phyloP scores from a whole-genome alignment of 2,113 vertebrate species.

The Sitta europaea region DNA sequence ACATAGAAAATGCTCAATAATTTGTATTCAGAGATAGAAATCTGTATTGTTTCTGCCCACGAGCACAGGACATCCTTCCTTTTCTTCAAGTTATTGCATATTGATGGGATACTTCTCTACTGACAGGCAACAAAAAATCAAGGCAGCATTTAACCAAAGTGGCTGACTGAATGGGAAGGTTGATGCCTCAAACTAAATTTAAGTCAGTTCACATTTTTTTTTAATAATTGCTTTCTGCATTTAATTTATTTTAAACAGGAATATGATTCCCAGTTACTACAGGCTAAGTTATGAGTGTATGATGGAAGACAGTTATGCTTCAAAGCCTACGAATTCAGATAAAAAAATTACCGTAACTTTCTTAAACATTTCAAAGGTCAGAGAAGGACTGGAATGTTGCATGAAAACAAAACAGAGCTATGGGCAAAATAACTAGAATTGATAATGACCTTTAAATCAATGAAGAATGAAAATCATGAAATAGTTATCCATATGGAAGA shows the following conservation, averaged over 20 bases:
- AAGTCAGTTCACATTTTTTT: conserved; percentile 56
- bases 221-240: conserved; percentile 48
- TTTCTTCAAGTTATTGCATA: conserved; percentile 46
- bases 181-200: conserved; percentile 54
- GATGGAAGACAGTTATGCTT: conserved; percentile 41
- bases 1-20: conserved; percentile 1
- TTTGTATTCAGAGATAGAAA: conserved; percentile 46
- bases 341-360: conserved; percentile 61
- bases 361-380: conserved; percentile 65
- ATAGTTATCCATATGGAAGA: conserved; percentile 17
- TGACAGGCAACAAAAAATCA: conserved; percentile 37
- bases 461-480: conserved; percentile 53
- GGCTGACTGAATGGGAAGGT: conserved; percentile 1
- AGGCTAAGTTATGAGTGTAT: conserved; percentile 11
- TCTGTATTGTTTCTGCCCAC: conserved; percentile 38
- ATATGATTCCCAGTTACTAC: conserved; percentile 47
- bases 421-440: conserved; percentile 54
- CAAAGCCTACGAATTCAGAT: conserved; percentile 41
- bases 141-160: conserved; percentile 32
- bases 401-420: conserved; percentile 40
- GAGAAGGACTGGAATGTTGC: conserved; percentile 33
- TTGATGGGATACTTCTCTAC: conserved; percentile 24
- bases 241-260: conserved; percentile 49
- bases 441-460: conserved; percentile 67
- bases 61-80: conserved; percentile 25